A percentile compares a stretch with the other conserved stretches of the same genome.
Conservation (phyloP, 2,797 vertebrate genomes). For the Lutjanus campechanus region DNA sequence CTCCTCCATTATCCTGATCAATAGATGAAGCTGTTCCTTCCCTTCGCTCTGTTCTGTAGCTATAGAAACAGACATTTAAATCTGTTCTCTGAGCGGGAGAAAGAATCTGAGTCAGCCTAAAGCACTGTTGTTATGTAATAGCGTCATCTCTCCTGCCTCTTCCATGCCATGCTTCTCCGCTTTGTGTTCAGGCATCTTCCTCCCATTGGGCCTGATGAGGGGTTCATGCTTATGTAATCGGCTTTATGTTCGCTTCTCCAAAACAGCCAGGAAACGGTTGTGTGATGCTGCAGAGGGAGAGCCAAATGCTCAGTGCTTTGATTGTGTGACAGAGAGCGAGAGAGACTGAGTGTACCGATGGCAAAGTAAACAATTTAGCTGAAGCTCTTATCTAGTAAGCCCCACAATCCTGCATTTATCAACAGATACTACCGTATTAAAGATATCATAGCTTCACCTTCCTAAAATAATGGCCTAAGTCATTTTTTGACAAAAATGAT, state of each 20-base stretch:
- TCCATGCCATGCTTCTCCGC: conserved; percentile 44
- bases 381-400: conserved; percentile 4
- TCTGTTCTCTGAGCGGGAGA: conserved; percentile 41
- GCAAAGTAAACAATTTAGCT: background rate
- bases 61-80: conserved; percentile 78
- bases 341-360: background rate
- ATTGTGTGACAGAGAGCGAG: background rate
- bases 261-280: conserved; percentile 33
- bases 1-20: conserved; percentile 68
- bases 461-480: too few species aligned
- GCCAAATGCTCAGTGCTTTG: conserved; percentile 15
- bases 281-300: conserved; percentile 13
- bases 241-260: conserved; percentile 42
- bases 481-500: too few species aligned
- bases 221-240: conserved; percentile 60
- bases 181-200: conserved; percentile 60
- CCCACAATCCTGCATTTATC: background rate
- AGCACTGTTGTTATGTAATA: conserved; percentile 74
- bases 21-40: conserved; percentile 58
- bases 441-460: too few species aligned
- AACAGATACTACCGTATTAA: background rate
- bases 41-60: conserved; percentile 63
- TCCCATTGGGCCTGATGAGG: conserved; percentile 48
- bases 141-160: conserved; percentile 59
- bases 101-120: conserved; percentile 66